A percentile compares a stretch with the other conserved stretches of the same genome.
Evolutionary conservation across 2,113 vertebrate genomes (phyloP).

Genomic region (Limnothrissa miodon): DNA sequence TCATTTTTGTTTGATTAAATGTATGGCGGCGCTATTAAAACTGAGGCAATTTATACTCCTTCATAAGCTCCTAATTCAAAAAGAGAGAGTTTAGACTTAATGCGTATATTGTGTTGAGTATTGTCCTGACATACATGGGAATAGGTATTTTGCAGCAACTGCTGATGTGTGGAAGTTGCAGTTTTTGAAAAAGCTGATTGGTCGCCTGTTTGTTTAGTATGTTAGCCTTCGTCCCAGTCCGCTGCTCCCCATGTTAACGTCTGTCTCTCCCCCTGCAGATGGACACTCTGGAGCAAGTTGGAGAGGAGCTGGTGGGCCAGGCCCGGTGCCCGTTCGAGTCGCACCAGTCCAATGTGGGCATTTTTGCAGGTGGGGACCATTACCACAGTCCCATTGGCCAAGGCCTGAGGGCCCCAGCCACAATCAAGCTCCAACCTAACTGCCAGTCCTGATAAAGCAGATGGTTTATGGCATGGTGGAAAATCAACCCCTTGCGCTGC

Average conservation of each 20-base stretch:
- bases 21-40: too few relatives aligned
- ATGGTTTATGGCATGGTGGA: not conserved
- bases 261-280: slow-evolving; percentile 49
- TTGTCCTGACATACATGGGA: not conserved
- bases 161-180: not conserved
- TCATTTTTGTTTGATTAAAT: not conserved
- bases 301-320: slow-evolving; percentile 83
- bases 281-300: slow-evolving; percentile 74
- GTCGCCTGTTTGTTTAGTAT: not conserved
- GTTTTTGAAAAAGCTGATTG: not conserved
- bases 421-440: not conserved
- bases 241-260: not conserved
- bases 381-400: not conserved
- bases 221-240: not conserved
- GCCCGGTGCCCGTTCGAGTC: slow-evolving; percentile 90
- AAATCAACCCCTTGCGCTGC: not conserved
- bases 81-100: too few relatives aligned
- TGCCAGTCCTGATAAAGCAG: slow-evolving; percentile 4
- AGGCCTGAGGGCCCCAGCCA: not conserved
- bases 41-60: too few relatives aligned
- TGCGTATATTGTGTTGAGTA: not conserved
- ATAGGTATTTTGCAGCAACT: not conserved
- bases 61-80: too few relatives aligned
- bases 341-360: slow-evolving; percentile 80
- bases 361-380: slow-evolving; percentile 79